Evolutionary conservation across 2,797 vertebrate genomes (phyloP).

Genomic region (Betta splendens): DNA sequence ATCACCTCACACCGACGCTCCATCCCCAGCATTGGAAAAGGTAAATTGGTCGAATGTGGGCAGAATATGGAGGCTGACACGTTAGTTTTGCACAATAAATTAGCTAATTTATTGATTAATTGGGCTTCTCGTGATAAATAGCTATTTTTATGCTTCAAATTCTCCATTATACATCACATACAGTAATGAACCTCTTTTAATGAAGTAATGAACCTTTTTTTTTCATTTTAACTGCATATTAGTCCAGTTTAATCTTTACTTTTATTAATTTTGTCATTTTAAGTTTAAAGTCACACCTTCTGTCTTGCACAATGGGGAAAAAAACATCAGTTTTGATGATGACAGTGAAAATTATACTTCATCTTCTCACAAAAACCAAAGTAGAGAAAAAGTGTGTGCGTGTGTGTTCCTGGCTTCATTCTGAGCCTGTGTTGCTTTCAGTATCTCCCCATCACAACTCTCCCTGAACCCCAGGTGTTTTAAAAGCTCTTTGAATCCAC

Average conservation of each 20-base stretch:
- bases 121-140: conserved; percentile 60
- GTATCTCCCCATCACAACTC: conserved; percentile 5
- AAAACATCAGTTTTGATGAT: conserved; percentile 10
- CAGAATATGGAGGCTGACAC: conserved; percentile 38
- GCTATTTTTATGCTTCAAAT: conserved; percentile 71
- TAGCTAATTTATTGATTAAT: conserved; percentile 46
- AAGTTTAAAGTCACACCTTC: background rate
- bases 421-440: conserved; percentile 5
- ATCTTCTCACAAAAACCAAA: conserved; percentile 13
- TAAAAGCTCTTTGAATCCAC: conserved; percentile 64
- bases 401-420: conserved; percentile 2
- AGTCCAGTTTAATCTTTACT: background rate
- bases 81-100: conserved; percentile 71
- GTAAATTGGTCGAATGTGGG: conserved; percentile 44
- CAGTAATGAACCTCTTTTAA: background rate
- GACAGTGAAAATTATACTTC: conserved; percentile 1
- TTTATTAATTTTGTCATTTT: background rate
- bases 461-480: conserved; percentile 54
- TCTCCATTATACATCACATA: conserved; percentile 14
- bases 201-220: no score
- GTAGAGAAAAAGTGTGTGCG: conserved; percentile 4
- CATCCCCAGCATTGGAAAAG: conserved; percentile 30
- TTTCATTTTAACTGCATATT: background rate
- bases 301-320: conserved; percentile 1
- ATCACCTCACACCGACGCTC: conserved; percentile 30